phyloP scores from a whole-genome alignment of 2,797 vertebrate genomes.

The Syngnathus acus region DNA sequence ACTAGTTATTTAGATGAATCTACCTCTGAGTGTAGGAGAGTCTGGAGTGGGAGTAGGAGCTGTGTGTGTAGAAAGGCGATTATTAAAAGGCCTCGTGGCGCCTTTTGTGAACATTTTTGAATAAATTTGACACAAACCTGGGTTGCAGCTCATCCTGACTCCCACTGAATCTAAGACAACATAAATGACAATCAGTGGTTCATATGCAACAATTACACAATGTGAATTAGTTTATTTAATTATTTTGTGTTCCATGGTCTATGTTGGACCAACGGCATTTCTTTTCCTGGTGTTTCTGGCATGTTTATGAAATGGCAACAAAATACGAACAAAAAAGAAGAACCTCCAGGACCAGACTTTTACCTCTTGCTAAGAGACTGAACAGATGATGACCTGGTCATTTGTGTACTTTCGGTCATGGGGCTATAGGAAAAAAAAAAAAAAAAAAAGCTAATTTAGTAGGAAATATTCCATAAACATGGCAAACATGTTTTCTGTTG shows the following conservation, averaged over 20 bases:
- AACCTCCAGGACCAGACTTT: not conserved
- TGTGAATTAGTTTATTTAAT: not conserved
- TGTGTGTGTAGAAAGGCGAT: not conserved
- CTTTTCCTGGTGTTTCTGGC: not conserved
- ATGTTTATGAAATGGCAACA: not conserved
- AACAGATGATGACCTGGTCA: conserved; percentile 48
- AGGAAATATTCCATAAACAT: not conserved
- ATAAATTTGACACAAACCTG: conserved; percentile 43
- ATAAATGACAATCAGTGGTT: conserved; percentile 14
- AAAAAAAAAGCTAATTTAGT: not conserved
- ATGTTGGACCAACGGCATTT: not conserved
- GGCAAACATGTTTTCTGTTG: no score
- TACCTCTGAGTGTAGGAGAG: conserved; percentile 44
- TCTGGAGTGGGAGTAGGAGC: not conserved
- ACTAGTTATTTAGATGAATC: not conserved
- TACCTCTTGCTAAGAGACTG: conserved; percentile 59
- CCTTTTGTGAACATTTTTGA: not conserved
- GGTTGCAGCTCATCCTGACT: conserved; percentile 38
- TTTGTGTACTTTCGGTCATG: conserved; percentile 17
- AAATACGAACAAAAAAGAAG: not conserved
- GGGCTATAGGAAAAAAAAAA: not conserved
- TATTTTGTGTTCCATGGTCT: not conserved
- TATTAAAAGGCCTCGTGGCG: not conserved
- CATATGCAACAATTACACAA: not conserved
- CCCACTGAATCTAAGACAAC: conserved; percentile 49